Evolutionary conservation across 30 jellyfish, hydroid and myxozoan species (phyloP), one percentile per base, ranked within the genome.

Genomic region (Sanderia malayensis): DNA sequence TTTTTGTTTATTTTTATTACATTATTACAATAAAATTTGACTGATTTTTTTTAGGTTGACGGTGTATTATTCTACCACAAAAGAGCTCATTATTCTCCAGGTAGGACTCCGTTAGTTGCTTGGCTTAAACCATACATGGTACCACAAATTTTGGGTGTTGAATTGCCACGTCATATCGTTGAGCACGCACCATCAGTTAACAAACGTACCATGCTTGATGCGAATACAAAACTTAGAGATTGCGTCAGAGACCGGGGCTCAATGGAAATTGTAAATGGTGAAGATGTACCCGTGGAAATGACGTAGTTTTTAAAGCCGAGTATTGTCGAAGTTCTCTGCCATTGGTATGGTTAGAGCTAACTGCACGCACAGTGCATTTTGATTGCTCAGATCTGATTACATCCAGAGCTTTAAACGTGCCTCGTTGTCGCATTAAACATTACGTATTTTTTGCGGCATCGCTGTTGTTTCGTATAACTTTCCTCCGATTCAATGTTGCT

Each of bases 41-140:
- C n/a, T n/a, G n/a, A n/a, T n/a, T n/a, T n/a, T 61, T 58, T 44
- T 22, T 47, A 90, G 98, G 68, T 90, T 20, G 98, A 90, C 61
- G 98, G 98, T n/a, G 76, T 90, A 15, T 86, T 90, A 19, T 90
- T 90, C 70, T 90, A 90, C 68, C 98, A 90, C 84, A 75, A 78
- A 55, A 52, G 85, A 60, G 55, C 82, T 20, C 95, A 79, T 32
- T 90, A 90, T 60, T 58, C 83, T 6, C 98, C 98, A 27, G 98
- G 95, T 29, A 60, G 98, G 64, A 90, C 94, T 4, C 98, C 98
- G 13, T 61, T 90, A 27, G 98, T 90, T 18, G 98, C 96, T 28
- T 90, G 98, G 98, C 62, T 90, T 49, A 90, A 90, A 63, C 91
- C 98, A 11, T 83, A 58, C 55, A 90, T 90, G 98, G 58, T 90